These are phyloP conservation scores for Ptychochromis oligacanthus DNA, from an alignment of 2,113 vertebrate species.

Conservation along the genomic window DNA sequence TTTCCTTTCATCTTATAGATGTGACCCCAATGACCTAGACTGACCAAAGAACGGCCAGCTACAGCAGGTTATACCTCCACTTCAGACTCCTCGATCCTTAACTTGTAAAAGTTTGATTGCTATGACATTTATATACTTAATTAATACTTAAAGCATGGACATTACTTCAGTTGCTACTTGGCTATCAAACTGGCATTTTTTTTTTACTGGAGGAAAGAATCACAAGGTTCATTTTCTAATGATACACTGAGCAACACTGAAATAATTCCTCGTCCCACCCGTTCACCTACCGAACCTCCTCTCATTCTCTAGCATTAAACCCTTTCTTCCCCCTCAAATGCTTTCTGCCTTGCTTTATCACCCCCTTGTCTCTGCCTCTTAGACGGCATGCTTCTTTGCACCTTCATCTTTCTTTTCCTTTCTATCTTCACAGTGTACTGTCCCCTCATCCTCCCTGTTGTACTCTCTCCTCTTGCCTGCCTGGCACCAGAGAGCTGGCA, in stretches of 20 bases:
- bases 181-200: background rate
- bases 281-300: slow-evolving; percentile 9
- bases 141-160: background rate
- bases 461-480: slow-evolving; percentile 44
- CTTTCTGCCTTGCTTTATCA: slow-evolving; percentile 21
- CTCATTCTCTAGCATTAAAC: slow-evolving; percentile 17
- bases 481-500: slow-evolving; percentile 68
- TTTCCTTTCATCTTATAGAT: slow-evolving; percentile 77
- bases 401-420: slow-evolving; percentile 50
- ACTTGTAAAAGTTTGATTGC: slow-evolving; percentile 24
- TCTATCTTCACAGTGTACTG: slow-evolving; percentile 34
- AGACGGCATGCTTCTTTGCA: slow-evolving; percentile 17
- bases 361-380: slow-evolving; percentile 24
- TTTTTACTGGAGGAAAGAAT: slow-evolving; percentile 5
- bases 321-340: slow-evolving; percentile 1
- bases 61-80: slow-evolving; percentile 38
- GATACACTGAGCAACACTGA: slow-evolving; percentile 41
- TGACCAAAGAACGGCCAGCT: slow-evolving; percentile 53
- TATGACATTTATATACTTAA: background rate
- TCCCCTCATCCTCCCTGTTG: slow-evolving; percentile 34
- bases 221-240: slow-evolving; percentile 33
- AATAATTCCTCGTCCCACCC: background rate
- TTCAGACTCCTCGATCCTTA: slow-evolving; percentile 5
- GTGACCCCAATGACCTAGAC: slow-evolving; percentile 52
- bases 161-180: background rate